phyloP scores from a whole-genome alignment of 1,140 invertebrate species.

The Aphelinus certus region DNA sequence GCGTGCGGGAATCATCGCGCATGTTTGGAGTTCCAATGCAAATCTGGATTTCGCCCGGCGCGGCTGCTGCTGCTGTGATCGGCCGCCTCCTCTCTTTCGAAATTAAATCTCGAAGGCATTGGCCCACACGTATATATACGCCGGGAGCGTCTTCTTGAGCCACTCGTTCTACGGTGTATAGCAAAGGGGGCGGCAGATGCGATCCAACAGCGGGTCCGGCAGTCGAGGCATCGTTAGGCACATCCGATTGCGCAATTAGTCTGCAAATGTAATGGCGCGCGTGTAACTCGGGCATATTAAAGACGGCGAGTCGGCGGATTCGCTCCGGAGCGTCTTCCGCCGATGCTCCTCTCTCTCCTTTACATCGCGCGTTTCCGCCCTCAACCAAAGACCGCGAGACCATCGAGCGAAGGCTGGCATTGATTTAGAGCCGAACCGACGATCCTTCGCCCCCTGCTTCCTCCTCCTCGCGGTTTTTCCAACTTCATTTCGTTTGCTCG shows the following conservation, averaged over 20 bases:
- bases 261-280: conserved; percentile 14
- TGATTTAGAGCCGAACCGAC: conserved; percentile 1
- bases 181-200: neutral
- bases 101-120: neutral
- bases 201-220: neutral
- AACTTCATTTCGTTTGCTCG: conserved; percentile 17
- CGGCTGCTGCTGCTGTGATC: neutral
- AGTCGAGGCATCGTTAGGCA: conserved; percentile 13
- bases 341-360: neutral
- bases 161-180: neutral
- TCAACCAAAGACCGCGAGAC: neutral
- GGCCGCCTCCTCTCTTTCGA: neutral
- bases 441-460: neutral
- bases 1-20: neutral
- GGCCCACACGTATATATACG: neutral
- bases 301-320: neutral
- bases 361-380: neutral
- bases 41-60: neutral
- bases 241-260: conserved; percentile 23
- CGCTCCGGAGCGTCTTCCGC: neutral
- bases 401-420: neutral
- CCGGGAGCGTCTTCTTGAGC: neutral
- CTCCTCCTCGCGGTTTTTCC: conserved; percentile 23
- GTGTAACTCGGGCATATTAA: too few relatives aligned
- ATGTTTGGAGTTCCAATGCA: conserved; percentile 3